These are phyloP conservation scores for Guaruba guarouba DNA, from an alignment of 2,113 vertebrate species.

Conservation along the genomic window DNA sequence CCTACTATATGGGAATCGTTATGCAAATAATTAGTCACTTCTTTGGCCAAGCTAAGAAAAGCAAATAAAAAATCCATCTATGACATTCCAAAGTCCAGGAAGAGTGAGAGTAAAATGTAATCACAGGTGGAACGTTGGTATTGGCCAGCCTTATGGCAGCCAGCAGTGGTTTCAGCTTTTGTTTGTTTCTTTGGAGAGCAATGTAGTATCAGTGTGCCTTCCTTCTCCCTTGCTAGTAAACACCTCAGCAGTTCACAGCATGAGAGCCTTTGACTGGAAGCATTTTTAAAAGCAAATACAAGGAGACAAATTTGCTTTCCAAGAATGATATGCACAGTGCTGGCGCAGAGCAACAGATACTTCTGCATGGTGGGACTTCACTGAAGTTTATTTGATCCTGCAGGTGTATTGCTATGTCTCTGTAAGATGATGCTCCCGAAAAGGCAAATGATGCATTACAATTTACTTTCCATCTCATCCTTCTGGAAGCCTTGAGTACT, in stretches of 20 bases:
- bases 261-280: neutral
- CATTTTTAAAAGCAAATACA: neutral
- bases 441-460: neutral
- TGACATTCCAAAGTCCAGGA: neutral
- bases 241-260: neutral
- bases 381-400: neutral
- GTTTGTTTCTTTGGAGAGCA: neutral
- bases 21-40: conserved; percentile 15
- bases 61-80: neutral
- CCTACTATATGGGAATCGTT: neutral
- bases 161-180: neutral
- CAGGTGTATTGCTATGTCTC: neutral
- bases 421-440: neutral
- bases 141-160: neutral
- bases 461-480: conserved; percentile 11
- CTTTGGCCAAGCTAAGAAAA: neutral
- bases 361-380: fast-evolving
- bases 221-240: neutral
- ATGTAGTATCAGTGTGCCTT: neutral
- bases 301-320: neutral
- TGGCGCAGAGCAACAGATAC: neutral
- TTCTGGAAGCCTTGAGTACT: neutral
- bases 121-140: neutral
- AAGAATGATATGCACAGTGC: fast-evolving
- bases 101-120: neutral